phyloP scores from a whole-genome alignment of 1,140 invertebrate species.

The Bombus difficillimus region DNA sequence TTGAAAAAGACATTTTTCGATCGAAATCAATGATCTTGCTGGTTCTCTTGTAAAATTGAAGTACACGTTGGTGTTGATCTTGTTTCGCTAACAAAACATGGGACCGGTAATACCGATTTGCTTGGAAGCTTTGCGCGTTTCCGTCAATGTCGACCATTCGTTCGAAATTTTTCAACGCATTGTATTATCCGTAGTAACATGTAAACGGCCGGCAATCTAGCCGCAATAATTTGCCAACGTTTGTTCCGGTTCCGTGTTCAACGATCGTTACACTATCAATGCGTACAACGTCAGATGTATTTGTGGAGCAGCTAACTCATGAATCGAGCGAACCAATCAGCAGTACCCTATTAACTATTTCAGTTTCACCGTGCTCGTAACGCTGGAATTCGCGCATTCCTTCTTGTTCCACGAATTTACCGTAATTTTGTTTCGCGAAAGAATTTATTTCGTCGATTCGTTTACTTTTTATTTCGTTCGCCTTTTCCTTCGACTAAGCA shows the following conservation, averaged over 20 bases:
- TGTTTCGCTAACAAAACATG: background rate
- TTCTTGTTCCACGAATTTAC: slow-evolving; percentile 7
- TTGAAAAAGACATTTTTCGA: background rate
- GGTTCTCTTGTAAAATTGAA: background rate
- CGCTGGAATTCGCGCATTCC: slow-evolving; percentile 35
- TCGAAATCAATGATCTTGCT: too few species aligned
- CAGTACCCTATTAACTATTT: slow-evolving; percentile 38
- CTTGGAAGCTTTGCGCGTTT: background rate
- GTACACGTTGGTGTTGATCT: background rate
- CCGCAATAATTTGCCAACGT: slow-evolving; percentile 34
- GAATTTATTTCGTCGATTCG: slow-evolving; percentile 25
- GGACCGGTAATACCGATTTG: slow-evolving; percentile 10
- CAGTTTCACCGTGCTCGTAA: slow-evolving; percentile 25
- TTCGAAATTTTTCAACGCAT: slow-evolving; percentile 35
- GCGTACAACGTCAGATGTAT: slow-evolving; percentile 25
- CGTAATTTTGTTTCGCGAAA: slow-evolving; percentile 43
- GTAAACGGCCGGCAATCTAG: slow-evolving; percentile 15
- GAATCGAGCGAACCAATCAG: slow-evolving; percentile 40
- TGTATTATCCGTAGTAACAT: slow-evolving; percentile 18
- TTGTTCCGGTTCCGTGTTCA: slow-evolving; percentile 33
- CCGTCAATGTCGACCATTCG: slow-evolving; percentile 3
- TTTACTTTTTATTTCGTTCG: slow-evolving; percentile 4
- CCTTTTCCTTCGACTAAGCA: background rate
- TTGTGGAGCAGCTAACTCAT: slow-evolving; percentile 24
- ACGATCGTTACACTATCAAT: slow-evolving; percentile 41